phyloP scores from a whole-genome alignment of 1,140 invertebrate genomes.

The Brachionus plicatilis region DNA sequence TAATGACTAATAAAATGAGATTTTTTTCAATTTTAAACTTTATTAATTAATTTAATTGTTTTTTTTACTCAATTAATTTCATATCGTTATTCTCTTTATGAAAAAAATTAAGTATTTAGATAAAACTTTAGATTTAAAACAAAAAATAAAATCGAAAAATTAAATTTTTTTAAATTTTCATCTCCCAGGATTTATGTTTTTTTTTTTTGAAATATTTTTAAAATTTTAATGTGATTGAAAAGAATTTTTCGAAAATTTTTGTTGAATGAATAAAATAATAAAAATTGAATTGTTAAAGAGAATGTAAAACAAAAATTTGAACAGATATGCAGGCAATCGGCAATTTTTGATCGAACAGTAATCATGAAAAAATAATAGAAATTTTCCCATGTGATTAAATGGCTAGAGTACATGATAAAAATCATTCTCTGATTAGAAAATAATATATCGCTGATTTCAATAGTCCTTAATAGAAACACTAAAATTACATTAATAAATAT shows the following conservation, averaged over 20 bases:
- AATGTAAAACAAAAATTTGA: neutral
- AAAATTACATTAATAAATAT: neutral
- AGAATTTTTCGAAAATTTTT: neutral
- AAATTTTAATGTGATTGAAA: too few relatives aligned
- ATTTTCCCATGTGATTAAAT: neutral
- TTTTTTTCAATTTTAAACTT: too few relatives aligned
- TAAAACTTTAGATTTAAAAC: too few relatives aligned
- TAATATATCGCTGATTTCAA: neutral
- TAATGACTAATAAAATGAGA: too few relatives aligned
- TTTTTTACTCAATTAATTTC: too few relatives aligned
- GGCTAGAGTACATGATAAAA: neutral
- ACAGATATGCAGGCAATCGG: neutral
- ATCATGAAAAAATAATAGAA: neutral
- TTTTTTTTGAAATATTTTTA: too few relatives aligned
- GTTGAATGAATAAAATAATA: neutral
- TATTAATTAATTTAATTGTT: too few relatives aligned
- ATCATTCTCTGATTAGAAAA: neutral
- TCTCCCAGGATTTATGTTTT: too few relatives aligned
- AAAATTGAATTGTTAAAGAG: neutral
- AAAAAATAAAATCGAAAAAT: too few relatives aligned
- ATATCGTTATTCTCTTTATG: too few relatives aligned
- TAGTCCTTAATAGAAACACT: neutral
- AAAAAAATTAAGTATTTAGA: too few relatives aligned
- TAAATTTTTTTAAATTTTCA: too few relatives aligned
- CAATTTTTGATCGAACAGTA: neutral